Conservation (phyloP, 2,113 vertebrate genomes). For the Sterrhoptilus dennistouni region DNA sequence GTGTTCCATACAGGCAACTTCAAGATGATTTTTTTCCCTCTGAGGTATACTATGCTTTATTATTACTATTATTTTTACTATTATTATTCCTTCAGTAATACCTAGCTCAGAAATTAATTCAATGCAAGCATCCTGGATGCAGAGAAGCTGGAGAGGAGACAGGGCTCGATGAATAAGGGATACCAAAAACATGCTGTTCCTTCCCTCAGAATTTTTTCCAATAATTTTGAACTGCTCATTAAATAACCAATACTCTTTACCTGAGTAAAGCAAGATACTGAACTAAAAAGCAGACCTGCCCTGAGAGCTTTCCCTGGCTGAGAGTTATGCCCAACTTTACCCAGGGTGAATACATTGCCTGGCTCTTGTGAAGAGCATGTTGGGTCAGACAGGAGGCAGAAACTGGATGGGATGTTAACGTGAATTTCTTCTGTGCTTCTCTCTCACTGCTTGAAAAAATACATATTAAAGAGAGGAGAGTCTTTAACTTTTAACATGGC, state of each 20-base stretch:
- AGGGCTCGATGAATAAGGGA: not conserved
- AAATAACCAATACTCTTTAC: not conserved
- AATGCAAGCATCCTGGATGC: not conserved
- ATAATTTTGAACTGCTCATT: not conserved
- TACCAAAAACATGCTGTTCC: not conserved
- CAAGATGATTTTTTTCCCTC: not conserved
- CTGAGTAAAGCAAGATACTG: not conserved
- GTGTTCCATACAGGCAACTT: not conserved
- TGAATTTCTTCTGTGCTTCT: not conserved
- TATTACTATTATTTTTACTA: not conserved
- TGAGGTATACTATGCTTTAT: not conserved
- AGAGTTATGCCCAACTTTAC: rapidly evolving
- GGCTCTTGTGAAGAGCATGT: not conserved
- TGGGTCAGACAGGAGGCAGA: not conserved
- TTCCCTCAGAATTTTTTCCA: not conserved
- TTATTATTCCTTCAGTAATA: not conserved
- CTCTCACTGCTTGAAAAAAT: not conserved
- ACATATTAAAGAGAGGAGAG: not conserved
- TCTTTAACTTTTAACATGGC: not conserved
- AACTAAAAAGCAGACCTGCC: not conserved
- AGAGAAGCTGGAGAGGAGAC: not conserved
- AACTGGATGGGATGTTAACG: not conserved
- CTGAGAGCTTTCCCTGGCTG: not conserved
- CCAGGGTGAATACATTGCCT: not conserved
- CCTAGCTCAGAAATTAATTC: not conserved